Evolutionary conservation across 2,113 vertebrate genomes (phyloP).

Genomic region (Psilopogon haemacephalus): DNA sequence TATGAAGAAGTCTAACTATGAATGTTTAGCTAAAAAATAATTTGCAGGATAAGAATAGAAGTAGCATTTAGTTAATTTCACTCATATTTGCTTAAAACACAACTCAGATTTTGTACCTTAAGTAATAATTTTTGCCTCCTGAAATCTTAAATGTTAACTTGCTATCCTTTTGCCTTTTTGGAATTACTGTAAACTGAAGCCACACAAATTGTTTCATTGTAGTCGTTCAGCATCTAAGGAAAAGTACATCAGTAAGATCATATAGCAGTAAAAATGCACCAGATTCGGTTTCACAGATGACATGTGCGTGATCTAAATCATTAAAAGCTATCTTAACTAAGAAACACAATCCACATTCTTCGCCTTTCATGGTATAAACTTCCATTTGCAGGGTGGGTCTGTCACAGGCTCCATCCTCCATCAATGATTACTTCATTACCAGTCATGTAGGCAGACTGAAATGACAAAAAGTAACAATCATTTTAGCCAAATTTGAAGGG

Average conservation of each 20-base stretch:
- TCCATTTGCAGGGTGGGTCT: neutral
- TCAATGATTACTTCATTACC: conserved; percentile 91
- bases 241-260: neutral
- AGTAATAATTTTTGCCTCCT: neutral
- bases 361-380: neutral
- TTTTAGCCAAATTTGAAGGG: neutral
- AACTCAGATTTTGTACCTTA: neutral
- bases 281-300: neutral
- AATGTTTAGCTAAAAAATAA: neutral
- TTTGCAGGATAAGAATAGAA: neutral
- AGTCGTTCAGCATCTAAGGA: neutral
- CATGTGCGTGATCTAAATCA: neutral
- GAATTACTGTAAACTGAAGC: neutral
- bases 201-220: neutral
- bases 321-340: neutral
- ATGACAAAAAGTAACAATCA: neutral
- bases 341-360: neutral
- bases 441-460: conserved; percentile 90
- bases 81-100: neutral
- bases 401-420: conserved; percentile 92
- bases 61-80: neutral
- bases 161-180: neutral
- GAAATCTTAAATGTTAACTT: neutral
- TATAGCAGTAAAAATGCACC: neutral
- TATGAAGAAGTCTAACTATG: neutral